Base-by-base conservation (phyloP, 1,140 invertebrate species). In the Heliconius hermathena region DNA sequence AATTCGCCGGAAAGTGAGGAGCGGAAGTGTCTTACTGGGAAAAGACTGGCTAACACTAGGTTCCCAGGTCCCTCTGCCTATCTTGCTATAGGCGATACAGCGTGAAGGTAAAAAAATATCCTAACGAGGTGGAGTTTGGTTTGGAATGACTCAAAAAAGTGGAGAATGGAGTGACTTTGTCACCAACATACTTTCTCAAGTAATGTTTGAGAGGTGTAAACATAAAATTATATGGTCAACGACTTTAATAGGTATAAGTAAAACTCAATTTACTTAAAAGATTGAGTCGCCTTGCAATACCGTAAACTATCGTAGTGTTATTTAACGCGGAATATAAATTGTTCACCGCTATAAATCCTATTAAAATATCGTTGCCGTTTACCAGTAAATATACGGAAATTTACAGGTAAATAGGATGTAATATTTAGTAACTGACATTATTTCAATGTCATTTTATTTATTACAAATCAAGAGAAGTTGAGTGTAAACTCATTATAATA, bases 401-500 rank as follows among this genome's bases (percentile, higher is more conserved):
- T 6, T 66, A 29, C 60, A 66, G 20, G 22, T 22, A 66, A 66
- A 66, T 66, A 66, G 60, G 60, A 26, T 66, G 22, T 66, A 66
- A 66, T 66, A 66, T 66, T 66, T 66, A 29, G 60, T 66, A 66
- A 66, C 11, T 29, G 60, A 66, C 60, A 29, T 29, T 1, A 26
- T 66, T 66, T 66, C 60, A 66, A 66, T 66, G 60, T 66, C 60
- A 29, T 26, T n/a, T n/a, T n/a, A n/a, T 29, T 66, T 66, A 66
- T 66, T 66, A 66, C 60, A 66, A 29, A 66, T 66, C 60, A 66
- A 66, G 22, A 66, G 22, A 66, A 66, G 60, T 26, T 66, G 20
- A 66, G 60, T 66, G 22, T 16, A 26, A 66, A 66, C 60, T 66
- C 60, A 66, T 66, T 66, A 66, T 29, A 66, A 66, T 29, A 29